phyloP scores from a whole-genome alignment of 2,797 vertebrate genomes.

The Somateria mollissima region DNA sequence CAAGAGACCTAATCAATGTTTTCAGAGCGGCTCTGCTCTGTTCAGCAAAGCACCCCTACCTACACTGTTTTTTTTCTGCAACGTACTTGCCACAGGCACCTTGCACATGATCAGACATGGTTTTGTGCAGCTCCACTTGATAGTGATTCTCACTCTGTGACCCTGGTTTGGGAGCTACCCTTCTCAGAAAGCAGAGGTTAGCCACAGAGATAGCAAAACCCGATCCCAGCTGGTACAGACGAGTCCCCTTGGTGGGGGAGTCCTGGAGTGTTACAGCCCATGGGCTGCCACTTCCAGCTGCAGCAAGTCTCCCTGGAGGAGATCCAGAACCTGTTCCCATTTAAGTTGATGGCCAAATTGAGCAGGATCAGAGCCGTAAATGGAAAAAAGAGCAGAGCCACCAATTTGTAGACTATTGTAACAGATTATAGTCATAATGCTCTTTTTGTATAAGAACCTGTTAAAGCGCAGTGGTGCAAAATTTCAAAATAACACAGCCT shows the following conservation, averaged over 20 bases:
- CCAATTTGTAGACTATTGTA: background rate
- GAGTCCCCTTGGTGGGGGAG: too few relatives aligned
- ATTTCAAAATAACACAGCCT: background rate
- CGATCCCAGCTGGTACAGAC: background rate
- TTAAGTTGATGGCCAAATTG: background rate
- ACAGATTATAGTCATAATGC: fast-evolving
- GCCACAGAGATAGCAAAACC: background rate
- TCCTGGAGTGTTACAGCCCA: background rate
- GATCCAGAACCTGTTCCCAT: background rate
- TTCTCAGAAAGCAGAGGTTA: background rate
- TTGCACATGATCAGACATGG: background rate
- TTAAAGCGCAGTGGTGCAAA: background rate
- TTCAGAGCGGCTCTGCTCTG: background rate
- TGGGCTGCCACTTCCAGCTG: background rate
- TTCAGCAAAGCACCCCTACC: background rate
- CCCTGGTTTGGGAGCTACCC: background rate
- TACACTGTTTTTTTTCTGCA: background rate
- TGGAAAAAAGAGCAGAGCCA: background rate
- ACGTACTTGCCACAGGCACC: background rate
- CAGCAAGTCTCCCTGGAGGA: background rate
- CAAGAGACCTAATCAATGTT: background rate
- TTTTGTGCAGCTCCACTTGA: background rate
- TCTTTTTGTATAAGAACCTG: background rate
- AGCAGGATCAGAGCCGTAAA: background rate
- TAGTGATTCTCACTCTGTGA: background rate